A percentile compares a stretch with the other conserved stretches of the same genome.
Conservation (phyloP, 2,113 vertebrate species). For the Pavo muticus region DNA sequence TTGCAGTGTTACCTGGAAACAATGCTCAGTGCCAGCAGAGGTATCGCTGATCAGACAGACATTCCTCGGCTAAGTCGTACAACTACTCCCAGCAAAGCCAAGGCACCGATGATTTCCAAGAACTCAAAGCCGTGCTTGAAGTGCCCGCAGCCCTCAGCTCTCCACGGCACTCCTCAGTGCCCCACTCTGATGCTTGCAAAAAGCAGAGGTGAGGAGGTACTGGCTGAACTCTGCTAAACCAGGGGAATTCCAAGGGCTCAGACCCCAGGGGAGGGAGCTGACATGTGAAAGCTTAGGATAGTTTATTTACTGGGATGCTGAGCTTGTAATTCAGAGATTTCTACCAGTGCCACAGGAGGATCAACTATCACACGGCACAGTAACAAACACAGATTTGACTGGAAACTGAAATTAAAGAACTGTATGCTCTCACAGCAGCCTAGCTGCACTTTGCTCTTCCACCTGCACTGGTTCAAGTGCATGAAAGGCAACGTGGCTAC, state of each 20-base stretch:
- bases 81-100: not conserved
- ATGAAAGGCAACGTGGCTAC: not conserved
- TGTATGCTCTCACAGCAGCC: not conserved
- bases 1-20: not conserved
- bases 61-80: not conserved
- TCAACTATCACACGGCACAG: not conserved
- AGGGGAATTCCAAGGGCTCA: not conserved
- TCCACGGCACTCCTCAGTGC: not conserved
- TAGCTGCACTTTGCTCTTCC: not conserved
- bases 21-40: not conserved
- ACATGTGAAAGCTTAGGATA: not conserved
- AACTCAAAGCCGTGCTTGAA: not conserved
- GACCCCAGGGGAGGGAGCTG: not conserved
- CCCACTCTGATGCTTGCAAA: not conserved
- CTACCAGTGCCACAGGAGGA: not conserved
- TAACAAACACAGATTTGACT: not conserved
- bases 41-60: not conserved
- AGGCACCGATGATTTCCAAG: not conserved
- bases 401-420: not conserved
- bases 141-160: not conserved
- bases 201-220: not conserved
- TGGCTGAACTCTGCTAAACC: not conserved
- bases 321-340: not conserved
- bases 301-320: not conserved
- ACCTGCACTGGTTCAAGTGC: rapidly evolving